Evolutionary conservation across 2,888 invertebrate species (phyloP), one percentile per base, ranked within the genome.

Genomic region (Ecliptopera silaceata): DNA sequence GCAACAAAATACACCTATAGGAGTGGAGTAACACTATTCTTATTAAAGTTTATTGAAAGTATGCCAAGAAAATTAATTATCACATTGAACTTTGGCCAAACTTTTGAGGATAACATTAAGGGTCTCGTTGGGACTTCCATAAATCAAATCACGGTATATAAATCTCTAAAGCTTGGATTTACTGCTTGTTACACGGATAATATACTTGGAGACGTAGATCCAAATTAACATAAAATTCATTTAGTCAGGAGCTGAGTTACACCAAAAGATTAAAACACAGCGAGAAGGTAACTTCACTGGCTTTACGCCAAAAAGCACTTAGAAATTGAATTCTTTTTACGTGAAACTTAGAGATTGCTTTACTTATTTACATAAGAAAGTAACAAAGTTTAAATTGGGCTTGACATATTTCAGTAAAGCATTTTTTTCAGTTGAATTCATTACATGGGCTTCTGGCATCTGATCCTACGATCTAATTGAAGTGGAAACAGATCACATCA

Each of bases 151-250:
- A 43, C 36, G 36, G 36, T 48, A 26, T 31, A 55, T 48, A 48
- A 55, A 55, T 55, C 43, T 38, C 43, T 4, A 36, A 54, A 48
- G 43, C 55, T 44, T 31, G 31, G 38, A 49, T 38, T 43, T 39
- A 42, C 43, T 39, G 43, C 36, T 48, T 55, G 42, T 55, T 22
- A 49, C 53, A 47, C 22, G 46, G 34, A 53, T 57, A 50, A 49
- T 44, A 20, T 42, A 46, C 46, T 51, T 34, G 46, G 41, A 51
- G 50, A 57, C 46, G 42, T 43, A 32, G 26, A 44, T 52, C 44
- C 18, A 31, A 56, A 63, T 63, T 64, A 48, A 44, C 64, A 64
- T 64, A 64, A 59, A 66, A 59, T 64, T 64, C 50, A 66, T 64
- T 63, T 59, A 56, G 55, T 51, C 52, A 31, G 43, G 39, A 48